Evolutionary conservation across 1,140 invertebrate species (phyloP).

Genomic region (Coelopa frigida): DNA sequence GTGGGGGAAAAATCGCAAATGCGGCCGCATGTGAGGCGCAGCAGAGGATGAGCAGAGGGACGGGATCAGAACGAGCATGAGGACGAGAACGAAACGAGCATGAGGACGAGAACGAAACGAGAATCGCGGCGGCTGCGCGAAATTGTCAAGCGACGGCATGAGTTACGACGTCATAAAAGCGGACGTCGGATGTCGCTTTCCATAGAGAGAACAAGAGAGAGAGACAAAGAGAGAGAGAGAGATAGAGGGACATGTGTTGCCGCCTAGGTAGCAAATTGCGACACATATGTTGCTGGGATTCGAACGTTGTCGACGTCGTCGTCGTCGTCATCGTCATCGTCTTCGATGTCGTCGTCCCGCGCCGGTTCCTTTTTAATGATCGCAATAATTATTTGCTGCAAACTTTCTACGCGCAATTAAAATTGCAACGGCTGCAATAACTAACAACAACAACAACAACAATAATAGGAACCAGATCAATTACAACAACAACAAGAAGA

Average conservation of each 20-base stretch:
- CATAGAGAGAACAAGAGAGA: not conserved
- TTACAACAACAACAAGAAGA: not conserved
- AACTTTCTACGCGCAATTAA: constrained; percentile 2
- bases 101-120: not conserved
- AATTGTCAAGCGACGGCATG: not conserved
- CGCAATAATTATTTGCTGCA: constrained; percentile 1
- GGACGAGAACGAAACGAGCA: not conserved
- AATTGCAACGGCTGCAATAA: constrained; percentile 2
- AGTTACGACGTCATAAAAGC: constrained; percentile 11
- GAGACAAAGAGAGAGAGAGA: no score
- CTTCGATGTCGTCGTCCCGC: not conserved
- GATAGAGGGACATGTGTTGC: no score
- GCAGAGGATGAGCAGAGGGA: no score
- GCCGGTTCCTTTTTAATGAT: not conserved
- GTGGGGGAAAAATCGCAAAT: not conserved
- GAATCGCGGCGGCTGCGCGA: not conserved
- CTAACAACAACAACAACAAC: no score
- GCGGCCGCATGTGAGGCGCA: not conserved
- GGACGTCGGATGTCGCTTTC: not conserved
- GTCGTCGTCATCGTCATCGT: no score
- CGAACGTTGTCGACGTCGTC: no score
- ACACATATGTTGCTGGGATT: no score
- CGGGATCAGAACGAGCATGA: no score
- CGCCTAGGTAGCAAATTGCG: no score
- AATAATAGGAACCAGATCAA: not conserved